Conservation (phyloP, 2,113 vertebrate species). For the Coryphaenoides rupestris region DNA sequence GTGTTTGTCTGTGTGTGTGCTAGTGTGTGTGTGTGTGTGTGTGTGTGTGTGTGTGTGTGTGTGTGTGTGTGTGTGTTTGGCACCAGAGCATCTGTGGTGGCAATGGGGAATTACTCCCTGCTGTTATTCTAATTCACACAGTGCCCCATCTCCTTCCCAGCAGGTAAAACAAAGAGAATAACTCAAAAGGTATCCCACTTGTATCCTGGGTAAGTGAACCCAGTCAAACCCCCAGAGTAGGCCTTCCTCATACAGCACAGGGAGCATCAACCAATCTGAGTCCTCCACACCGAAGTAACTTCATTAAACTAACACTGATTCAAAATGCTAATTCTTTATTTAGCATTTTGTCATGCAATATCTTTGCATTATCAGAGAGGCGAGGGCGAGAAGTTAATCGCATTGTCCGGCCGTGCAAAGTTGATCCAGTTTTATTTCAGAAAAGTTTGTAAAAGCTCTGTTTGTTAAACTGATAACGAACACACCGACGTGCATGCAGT, state of each 20-base stretch:
- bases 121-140: constrained; percentile 44
- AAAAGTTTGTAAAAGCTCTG: too few relatives aligned
- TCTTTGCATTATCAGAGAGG: too few relatives aligned
- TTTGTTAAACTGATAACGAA: too few relatives aligned
- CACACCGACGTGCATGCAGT: too few relatives aligned
- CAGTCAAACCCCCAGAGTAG: constrained; percentile 43
- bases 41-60: not conserved
- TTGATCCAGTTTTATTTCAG: too few relatives aligned
- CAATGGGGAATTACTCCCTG: constrained; percentile 35
- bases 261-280: too few relatives aligned
- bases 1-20: not conserved
- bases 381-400: too few relatives aligned
- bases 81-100: constrained; percentile 13
- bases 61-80: not conserved
- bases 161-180: constrained; percentile 45
- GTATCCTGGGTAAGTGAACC: constrained; percentile 8
- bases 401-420: too few relatives aligned
- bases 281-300: too few relatives aligned
- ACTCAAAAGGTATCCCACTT: not conserved
- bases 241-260: not conserved
- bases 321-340: too few relatives aligned
- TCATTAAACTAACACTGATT: too few relatives aligned
- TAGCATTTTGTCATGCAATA: too few relatives aligned
- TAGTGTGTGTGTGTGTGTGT: constrained; percentile 25
- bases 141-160: constrained; percentile 15